A percentile compares a stretch with the other conserved stretches of the same genome.
phyloP scores from a whole-genome alignment of 2,797 vertebrate species.

The Cottoperca gobio region DNA sequence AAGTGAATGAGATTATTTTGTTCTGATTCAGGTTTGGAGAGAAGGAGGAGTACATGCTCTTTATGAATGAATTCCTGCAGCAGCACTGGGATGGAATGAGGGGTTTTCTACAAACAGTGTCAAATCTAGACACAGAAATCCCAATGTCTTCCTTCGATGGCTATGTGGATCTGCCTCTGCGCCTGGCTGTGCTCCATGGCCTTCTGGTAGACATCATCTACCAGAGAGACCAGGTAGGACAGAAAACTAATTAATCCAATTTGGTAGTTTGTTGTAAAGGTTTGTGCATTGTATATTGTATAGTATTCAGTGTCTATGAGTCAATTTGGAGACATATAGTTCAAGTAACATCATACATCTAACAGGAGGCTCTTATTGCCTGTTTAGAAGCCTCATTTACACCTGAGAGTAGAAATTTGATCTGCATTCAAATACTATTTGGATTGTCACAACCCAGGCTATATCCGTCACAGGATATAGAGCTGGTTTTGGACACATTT shows the following conservation, averaged over 20 bases:
- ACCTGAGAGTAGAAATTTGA: not conserved
- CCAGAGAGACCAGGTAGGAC: conserved; percentile 86
- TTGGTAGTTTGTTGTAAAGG: not conserved
- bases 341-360: not conserved
- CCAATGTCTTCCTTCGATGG: conserved; percentile 88
- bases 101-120: conserved; percentile 88
- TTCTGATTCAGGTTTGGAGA: conserved; percentile 90
- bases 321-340: not conserved
- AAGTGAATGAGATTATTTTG: not conserved
- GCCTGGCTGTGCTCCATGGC: conserved; percentile 91
- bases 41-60: conserved; percentile 97
- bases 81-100: conserved; percentile 90
- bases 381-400: not conserved
- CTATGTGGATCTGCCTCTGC: conserved; percentile 91
- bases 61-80: conserved; percentile 95
- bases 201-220: conserved; percentile 92
- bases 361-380: not conserved
- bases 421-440: not conserved
- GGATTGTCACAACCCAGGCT: too few relatives aligned
- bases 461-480: too few relatives aligned
- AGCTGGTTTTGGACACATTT: not conserved
- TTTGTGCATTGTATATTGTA: not conserved
- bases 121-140: conserved; percentile 82
- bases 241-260: not conserved
- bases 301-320: not conserved